Conservation (phyloP, 2,888 invertebrate genomes). For the Plemyria rubiginata region DNA sequence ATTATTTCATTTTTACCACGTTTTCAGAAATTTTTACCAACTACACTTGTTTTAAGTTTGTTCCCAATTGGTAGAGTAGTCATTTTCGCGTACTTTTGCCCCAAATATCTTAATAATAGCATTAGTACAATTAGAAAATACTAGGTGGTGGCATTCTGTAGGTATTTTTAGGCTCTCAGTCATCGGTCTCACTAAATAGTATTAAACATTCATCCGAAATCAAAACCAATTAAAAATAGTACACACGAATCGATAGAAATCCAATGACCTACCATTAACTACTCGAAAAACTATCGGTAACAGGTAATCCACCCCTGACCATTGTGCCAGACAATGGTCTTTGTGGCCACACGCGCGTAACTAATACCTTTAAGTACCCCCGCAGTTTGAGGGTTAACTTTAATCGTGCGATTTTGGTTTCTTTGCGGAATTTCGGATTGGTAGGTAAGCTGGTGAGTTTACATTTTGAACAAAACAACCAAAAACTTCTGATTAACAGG, state of each 20-base stretch:
- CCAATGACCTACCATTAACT: constrained; percentile 40
- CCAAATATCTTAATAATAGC: too few species aligned
- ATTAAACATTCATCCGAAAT: not conserved
- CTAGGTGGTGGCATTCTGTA: too few species aligned
- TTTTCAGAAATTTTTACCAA: too few species aligned
- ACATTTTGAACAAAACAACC: not conserved
- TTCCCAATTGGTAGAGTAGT: too few species aligned
- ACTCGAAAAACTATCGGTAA: constrained; percentile 48
- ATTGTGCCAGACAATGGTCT: constrained; percentile 59
- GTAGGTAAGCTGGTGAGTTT: constrained; percentile 40
- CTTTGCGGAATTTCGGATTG: constrained; percentile 31
- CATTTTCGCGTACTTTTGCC: too few species aligned
- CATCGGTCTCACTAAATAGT: not conserved
- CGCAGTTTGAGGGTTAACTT: constrained; percentile 59
- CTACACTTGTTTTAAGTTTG: too few species aligned
- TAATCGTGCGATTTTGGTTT: constrained; percentile 63
- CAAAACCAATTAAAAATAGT: constrained; percentile 8
- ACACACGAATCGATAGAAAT: constrained; percentile 32
- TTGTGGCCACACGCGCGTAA: constrained; percentile 71
- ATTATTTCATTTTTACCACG: too few species aligned
- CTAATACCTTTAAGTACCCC: constrained; percentile 68
- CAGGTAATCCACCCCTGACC: constrained; percentile 54
- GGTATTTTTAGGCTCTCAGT: not conserved
- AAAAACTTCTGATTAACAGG: too few species aligned
- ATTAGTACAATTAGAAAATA: too few species aligned